These are phyloP conservation scores for Eretmochelys imbricata DNA, from an alignment of 2,113 vertebrate species.

Conservation along the genomic window DNA sequence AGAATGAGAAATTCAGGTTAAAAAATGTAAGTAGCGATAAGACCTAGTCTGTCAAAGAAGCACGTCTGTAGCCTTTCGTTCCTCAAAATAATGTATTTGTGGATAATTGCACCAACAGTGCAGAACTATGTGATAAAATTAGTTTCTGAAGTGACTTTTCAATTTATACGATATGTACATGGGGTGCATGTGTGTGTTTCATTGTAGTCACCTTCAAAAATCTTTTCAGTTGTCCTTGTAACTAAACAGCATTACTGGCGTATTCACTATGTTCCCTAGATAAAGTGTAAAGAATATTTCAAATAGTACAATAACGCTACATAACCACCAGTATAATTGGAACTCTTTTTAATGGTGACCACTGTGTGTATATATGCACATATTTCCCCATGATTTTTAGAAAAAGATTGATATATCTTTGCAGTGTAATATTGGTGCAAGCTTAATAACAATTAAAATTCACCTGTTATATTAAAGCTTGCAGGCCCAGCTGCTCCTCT, in stretches of 20 bases:
- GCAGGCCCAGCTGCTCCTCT: neutral
- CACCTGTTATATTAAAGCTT: conserved; percentile 19
- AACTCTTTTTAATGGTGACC: neutral
- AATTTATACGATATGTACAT: neutral
- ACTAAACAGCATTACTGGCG: neutral
- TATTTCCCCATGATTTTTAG: neutral
- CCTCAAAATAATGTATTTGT: neutral
- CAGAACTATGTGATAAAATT: neutral
- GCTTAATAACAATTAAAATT: conserved; percentile 5
- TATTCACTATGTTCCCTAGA: neutral
- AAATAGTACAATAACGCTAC: neutral
- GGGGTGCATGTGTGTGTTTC: fast-evolving
- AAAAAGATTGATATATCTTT: conserved; percentile 28
- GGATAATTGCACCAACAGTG: neutral
- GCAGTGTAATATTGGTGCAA: neutral
- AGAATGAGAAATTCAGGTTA: neutral
- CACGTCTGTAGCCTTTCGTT: neutral
- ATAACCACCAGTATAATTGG: neutral
- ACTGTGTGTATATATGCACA: neutral
- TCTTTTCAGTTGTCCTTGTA: neutral
- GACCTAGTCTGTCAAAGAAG: neutral
- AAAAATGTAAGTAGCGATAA: neutral
- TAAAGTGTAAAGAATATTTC: neutral
- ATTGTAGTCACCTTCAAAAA: neutral
- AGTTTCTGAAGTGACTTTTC: neutral